A percentile compares a stretch with the other conserved stretches of the same genome.
Conservation (phyloP, 2,888 invertebrate genomes). For the Cylindroiulus punctatus region DNA sequence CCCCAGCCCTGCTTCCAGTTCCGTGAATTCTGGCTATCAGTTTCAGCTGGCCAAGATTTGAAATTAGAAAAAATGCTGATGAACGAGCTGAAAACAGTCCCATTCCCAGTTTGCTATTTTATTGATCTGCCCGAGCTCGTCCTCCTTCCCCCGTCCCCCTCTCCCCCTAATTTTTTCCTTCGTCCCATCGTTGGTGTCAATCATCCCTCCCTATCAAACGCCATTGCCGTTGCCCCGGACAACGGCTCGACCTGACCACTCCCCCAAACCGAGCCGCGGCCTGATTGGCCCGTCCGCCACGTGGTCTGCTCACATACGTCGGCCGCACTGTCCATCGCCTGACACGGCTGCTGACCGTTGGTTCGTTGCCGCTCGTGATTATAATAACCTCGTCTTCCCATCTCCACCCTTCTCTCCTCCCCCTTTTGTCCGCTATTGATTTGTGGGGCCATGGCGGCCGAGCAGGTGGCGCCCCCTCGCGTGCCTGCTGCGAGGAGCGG, state of each 20-base stretch:
- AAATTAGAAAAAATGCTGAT: background rate
- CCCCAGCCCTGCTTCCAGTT: no score
- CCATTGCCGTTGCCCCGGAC: constrained; percentile 40
- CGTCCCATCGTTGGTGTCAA: constrained; percentile 28
- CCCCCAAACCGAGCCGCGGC: background rate
- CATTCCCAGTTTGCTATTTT: background rate
- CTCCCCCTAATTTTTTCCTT: background rate
- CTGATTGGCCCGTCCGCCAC: background rate
- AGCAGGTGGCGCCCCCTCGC: constrained; percentile 40
- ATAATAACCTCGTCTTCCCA: constrained; percentile 53
- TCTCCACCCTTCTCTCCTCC: constrained; percentile 38
- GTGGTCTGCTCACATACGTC: constrained; percentile 12
- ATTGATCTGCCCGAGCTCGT: background rate
- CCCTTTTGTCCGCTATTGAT: constrained; percentile 16
- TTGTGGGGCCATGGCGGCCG: constrained; percentile 25
- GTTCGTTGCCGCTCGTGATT: constrained; percentile 54
- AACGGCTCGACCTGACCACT: constrained; percentile 40
- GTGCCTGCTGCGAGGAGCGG: background rate
- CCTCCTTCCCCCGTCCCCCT: background rate
- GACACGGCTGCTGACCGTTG: constrained; percentile 54
- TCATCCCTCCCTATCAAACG: background rate
- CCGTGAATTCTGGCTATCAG: no score
- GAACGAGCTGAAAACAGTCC: background rate
- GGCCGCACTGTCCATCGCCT: constrained; percentile 39
- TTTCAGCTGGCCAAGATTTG: no score